Base-by-base conservation (phyloP, 2,113 vertebrate genomes). In the Turdus rufiventris region DNA sequence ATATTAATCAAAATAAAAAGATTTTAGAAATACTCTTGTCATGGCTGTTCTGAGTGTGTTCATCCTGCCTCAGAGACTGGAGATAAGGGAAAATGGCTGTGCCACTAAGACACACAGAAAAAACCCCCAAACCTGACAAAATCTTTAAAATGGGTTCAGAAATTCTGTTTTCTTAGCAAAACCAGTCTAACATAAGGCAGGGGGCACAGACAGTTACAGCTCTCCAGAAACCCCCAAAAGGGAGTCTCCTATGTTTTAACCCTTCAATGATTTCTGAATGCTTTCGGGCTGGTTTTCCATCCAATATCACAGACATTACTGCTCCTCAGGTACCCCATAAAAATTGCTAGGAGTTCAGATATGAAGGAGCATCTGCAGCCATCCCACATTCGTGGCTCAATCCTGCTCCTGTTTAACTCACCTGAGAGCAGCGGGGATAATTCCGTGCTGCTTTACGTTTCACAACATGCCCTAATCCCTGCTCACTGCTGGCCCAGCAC, bases 1-100 rank as follows among this genome's bases (percentile, higher is more conserved):
- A 88, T 75, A 28, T 51, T 29, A 51, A 51, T 51, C 15, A 28
- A 51, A 51, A 51, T 77, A 47, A 61, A 85, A 68, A 78, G 14
- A 76, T 31, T 88, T 93, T 45, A 83, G 62, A 85, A 95, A 82
- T 50, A 54, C 25, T 25, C 16, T 73, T 51, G 72, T 54, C 33
- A 62, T 42, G 38, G 47, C 31, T 91, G 20, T 48, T 84, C 38
- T 78, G n/a, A 53, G 42, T 11, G 21, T 31, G 34, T 24, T 90
- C 12, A n/a, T 68, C 40, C 77, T 78, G 73, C 45, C 66, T 79
- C 36, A 42, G 71, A 82, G 20, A 38, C 36, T 0, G 3, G 23
- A 45, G 19, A 34, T 51, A 80, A 88, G 14, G 10, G n/a, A 80
- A 89, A 87, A 93, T 25, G 9, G 11, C 28, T 51, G 25, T 45